phyloP scores from a whole-genome alignment of 1,140 invertebrate genomes.

The Dreissena polymorpha region DNA sequence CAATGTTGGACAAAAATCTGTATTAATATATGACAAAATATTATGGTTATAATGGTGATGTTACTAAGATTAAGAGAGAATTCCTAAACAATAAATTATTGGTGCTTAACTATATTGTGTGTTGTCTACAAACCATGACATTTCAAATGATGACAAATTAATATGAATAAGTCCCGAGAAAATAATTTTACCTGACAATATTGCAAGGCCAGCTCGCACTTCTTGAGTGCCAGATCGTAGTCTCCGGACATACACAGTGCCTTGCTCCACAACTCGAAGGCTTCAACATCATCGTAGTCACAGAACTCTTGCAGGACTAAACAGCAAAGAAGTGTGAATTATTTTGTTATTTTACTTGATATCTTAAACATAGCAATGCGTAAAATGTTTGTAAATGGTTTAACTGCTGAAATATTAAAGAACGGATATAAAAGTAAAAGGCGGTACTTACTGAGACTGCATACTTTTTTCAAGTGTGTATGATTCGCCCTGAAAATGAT shows the following conservation, averaged over 20 bases:
- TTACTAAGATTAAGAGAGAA: too few species aligned
- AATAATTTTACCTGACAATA: conserved; percentile 17
- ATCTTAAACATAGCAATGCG: background rate
- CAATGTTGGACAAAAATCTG: too few species aligned
- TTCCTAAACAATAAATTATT: too few species aligned
- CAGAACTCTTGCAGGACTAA: conserved; percentile 34
- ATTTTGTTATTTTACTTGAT: background rate
- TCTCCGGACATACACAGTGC: conserved; percentile 18
- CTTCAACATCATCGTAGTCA: conserved; percentile 43
- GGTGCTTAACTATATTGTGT: too few species aligned
- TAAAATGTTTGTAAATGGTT: background rate
- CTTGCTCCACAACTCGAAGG: conserved; percentile 41
- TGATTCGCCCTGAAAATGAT: conserved; percentile 15
- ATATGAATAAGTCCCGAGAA: too few species aligned
- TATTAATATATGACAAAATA: too few species aligned
- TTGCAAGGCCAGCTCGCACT: conserved; percentile 26
- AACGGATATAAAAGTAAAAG: background rate
- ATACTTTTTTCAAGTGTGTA: background rate
- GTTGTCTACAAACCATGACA: too few species aligned
- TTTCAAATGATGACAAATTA: too few species aligned
- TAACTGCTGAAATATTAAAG: background rate
- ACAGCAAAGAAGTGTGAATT: background rate
- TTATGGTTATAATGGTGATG: too few species aligned
- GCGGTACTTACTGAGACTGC: conserved; percentile 31
- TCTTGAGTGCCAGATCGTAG: conserved; percentile 19